phyloP scores from a whole-genome alignment of 2,797 vertebrate species.

The Onychomys arenicola region DNA sequence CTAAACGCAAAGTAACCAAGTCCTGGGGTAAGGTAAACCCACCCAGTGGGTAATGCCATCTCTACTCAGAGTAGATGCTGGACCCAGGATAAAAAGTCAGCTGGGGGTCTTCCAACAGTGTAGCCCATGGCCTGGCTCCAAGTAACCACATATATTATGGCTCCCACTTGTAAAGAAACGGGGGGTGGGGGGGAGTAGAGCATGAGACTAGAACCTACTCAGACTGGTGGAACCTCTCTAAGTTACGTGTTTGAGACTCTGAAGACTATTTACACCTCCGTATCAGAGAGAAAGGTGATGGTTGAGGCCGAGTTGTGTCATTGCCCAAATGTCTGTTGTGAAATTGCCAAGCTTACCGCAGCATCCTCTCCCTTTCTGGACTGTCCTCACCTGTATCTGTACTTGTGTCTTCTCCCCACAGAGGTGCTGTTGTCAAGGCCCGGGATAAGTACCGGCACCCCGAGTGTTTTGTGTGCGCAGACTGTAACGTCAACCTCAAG shows the following conservation, averaged over 20 bases:
- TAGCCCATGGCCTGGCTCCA: not conserved
- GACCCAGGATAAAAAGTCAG: not conserved
- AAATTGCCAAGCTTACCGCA: not conserved
- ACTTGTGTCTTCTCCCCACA: constrained; percentile 75
- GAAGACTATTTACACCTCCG: not conserved
- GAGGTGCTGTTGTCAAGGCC: constrained; percentile 97
- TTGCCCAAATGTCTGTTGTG: not conserved
- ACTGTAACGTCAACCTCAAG: constrained; percentile 97
- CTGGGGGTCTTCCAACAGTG: not conserved
- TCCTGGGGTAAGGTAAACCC: not conserved
- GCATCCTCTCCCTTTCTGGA: too few species aligned
- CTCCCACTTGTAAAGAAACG: not conserved
- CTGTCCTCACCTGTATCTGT: not conserved
- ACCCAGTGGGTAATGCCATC: not conserved
- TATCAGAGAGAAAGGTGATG: not conserved
- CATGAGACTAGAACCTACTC: too few species aligned
- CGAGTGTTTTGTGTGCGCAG: constrained; percentile 96
- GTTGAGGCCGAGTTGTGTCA: rapidly evolving
- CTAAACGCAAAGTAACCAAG: not conserved
- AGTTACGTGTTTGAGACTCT: not conserved
- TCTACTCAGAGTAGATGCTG: not conserved
- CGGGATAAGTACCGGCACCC: constrained; percentile 96
- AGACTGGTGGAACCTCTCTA: not conserved
- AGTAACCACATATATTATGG: not conserved
- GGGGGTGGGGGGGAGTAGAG: not conserved